These are phyloP conservation scores for Euura lappo DNA, from an alignment of 1,140 invertebrate species.

Conservation along the genomic window DNA sequence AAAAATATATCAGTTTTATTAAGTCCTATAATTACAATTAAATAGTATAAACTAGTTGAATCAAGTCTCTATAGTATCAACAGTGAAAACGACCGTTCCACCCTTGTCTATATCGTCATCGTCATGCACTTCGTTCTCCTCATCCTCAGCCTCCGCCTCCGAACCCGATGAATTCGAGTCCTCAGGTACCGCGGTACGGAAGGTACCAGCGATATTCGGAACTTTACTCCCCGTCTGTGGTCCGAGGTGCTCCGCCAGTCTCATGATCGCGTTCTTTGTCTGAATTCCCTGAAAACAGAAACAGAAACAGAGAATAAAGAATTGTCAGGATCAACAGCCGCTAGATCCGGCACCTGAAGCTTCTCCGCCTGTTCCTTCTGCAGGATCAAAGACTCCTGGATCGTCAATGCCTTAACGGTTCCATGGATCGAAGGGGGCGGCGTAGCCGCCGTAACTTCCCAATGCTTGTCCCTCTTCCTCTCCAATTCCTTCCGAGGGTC, in stretches of 20 bases:
- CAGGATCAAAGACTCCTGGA: constrained; percentile 66
- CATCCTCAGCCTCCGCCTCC: constrained; percentile 49
- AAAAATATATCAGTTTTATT: constrained; percentile 17
- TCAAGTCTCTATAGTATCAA: constrained; percentile 37
- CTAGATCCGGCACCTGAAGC: constrained; percentile 53
- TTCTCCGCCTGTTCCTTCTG: constrained; percentile 58
- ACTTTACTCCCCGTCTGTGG: constrained; percentile 30
- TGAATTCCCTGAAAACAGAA: constrained; percentile 52
- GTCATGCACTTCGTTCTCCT: constrained; percentile 53
- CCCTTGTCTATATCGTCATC: constrained; percentile 55
- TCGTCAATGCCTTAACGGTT: constrained; percentile 60
- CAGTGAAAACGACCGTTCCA: constrained; percentile 53
- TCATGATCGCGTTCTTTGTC: constrained; percentile 57
- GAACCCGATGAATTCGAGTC: constrained; percentile 32
- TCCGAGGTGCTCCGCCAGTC: constrained; percentile 47
- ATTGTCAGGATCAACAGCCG: constrained; percentile 11
- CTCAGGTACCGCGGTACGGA: constrained; percentile 35
- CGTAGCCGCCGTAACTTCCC: constrained; percentile 76
- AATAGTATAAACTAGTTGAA: constrained; percentile 18
- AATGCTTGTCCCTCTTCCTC: constrained; percentile 65
- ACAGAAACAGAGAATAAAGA: constrained; percentile 19
- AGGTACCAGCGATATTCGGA: constrained; percentile 32
- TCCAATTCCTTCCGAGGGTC: constrained; percentile 67
- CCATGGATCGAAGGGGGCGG: constrained; percentile 62
- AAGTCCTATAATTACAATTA: background rate